Percentiles rank a stretch among this genome's conserved stretches.
These are phyloP conservation scores for Trissoscelio sp. DNA, from an alignment of 2,888 invertebrate species.

Conservation along the genomic window DNA sequence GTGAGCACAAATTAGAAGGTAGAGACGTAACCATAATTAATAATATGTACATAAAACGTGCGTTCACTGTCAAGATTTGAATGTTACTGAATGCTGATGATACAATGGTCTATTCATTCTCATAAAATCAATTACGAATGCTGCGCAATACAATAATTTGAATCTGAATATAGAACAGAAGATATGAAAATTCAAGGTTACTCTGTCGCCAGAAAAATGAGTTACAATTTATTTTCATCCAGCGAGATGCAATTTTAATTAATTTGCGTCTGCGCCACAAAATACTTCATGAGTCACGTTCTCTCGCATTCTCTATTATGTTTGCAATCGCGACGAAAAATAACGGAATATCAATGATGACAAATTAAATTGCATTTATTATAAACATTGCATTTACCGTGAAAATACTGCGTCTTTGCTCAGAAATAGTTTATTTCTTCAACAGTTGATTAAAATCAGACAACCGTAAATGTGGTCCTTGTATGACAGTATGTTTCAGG, in stretches of 20 bases:
- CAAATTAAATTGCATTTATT: slow-evolving; percentile 6
- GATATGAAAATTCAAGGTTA: slow-evolving; percentile 54
- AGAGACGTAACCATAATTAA: slow-evolving; percentile 12
- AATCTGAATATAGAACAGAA: slow-evolving; percentile 27
- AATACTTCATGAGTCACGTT: slow-evolving; percentile 32
- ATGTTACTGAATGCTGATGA: slow-evolving; percentile 25
- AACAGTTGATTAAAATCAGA: slow-evolving; percentile 41
- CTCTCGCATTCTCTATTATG: not conserved
- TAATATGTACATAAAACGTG: slow-evolving; percentile 26
- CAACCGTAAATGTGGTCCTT: slow-evolving; percentile 30
- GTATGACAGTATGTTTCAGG: slow-evolving; percentile 43
- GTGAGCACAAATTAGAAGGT: not conserved
- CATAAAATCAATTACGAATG: slow-evolving; percentile 51
- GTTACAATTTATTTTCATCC: slow-evolving; percentile 52
- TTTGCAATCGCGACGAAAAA: not conserved
- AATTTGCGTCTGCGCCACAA: slow-evolving; percentile 21
- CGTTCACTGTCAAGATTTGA: slow-evolving; percentile 22
- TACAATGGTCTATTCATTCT: slow-evolving; percentile 46
- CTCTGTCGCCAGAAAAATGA: slow-evolving; percentile 50
- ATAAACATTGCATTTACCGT: not conserved
- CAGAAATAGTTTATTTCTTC: slow-evolving; percentile 14
- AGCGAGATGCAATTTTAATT: slow-evolving; percentile 51
- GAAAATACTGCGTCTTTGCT: not conserved
- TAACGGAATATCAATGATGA: slow-evolving; percentile 3
- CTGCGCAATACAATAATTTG: slow-evolving; percentile 29